Evolutionary conservation across 1,140 invertebrate species (phyloP).

Genomic region (Nephotettix cincticeps): DNA sequence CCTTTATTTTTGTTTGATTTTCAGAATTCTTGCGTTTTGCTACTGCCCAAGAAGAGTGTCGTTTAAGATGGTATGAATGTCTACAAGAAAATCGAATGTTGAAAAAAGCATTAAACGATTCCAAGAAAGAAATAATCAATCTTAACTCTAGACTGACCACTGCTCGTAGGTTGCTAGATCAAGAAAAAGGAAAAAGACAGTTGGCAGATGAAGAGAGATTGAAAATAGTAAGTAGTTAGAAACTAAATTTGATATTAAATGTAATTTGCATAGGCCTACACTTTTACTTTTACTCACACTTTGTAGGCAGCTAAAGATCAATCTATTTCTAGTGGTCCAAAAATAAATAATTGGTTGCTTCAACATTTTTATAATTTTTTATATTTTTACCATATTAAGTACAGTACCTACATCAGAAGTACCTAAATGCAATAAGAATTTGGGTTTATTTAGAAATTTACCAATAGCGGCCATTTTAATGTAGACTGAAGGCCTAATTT

Average conservation of each 20-base stretch:
- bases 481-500: too few species aligned
- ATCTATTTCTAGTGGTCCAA: too few species aligned
- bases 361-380: constrained; percentile 16
- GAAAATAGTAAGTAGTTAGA: constrained; percentile 57
- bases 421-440: too few species aligned
- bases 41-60: constrained; percentile 26
- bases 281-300: too few species aligned
- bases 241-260: too few species aligned
- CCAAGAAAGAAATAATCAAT: constrained; percentile 62
- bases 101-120: constrained; percentile 62
- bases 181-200: constrained; percentile 67
- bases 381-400: not conserved
- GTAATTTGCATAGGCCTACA: too few species aligned
- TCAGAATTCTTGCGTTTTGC: constrained; percentile 9
- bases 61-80: constrained; percentile 64
- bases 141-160: constrained; percentile 75
- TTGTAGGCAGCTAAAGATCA: too few species aligned
- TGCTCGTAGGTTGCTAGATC: constrained; percentile 72
- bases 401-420: too few species aligned
- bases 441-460: too few species aligned
- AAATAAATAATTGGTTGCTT: constrained; percentile 15
- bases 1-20: too few species aligned
- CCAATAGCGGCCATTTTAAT: too few species aligned
- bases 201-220: constrained; percentile 62
- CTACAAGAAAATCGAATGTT: constrained; percentile 66